These are phyloP conservation scores for Indicator maculatus DNA, from an alignment of 2,113 vertebrate species.

Conservation along the genomic window DNA sequence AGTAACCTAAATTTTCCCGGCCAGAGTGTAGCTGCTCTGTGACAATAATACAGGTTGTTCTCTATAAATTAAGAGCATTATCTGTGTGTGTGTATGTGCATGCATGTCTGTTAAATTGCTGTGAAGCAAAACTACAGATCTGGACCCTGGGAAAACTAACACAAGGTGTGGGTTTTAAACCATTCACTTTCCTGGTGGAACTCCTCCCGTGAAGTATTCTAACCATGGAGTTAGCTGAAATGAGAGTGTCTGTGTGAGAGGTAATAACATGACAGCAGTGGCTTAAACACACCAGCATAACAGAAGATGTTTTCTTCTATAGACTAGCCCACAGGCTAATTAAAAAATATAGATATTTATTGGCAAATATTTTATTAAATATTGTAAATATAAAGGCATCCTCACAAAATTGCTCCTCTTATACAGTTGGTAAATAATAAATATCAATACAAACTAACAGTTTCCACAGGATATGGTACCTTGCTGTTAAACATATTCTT, in stretches of 20 bases:
- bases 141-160: not conserved
- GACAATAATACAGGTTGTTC: not conserved
- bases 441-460: slow-evolving; percentile 32
- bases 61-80: not conserved
- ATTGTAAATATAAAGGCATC: not conserved
- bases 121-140: not conserved
- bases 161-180: not conserved
- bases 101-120: not conserved
- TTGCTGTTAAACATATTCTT: not conserved
- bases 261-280: not conserved
- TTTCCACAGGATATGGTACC: not conserved
- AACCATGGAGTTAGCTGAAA: not conserved
- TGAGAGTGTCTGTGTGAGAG: not conserved
- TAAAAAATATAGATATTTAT: not conserved
- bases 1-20: slow-evolving; percentile 76
- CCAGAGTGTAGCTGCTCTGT: not conserved
- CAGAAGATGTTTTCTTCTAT: not conserved
- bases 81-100: not conserved
- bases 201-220: not conserved
- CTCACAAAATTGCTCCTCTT: not conserved
- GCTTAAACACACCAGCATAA: not conserved
- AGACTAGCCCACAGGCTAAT: not conserved
- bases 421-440: slow-evolving; percentile 34
- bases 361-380: slow-evolving; percentile 15
- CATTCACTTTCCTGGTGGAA: not conserved